Percentiles rank a stretch among this genome's conserved stretches.
phyloP scores from a whole-genome alignment of 2,113 vertebrate species.

The Cyprinodon brontotheroides region DNA sequence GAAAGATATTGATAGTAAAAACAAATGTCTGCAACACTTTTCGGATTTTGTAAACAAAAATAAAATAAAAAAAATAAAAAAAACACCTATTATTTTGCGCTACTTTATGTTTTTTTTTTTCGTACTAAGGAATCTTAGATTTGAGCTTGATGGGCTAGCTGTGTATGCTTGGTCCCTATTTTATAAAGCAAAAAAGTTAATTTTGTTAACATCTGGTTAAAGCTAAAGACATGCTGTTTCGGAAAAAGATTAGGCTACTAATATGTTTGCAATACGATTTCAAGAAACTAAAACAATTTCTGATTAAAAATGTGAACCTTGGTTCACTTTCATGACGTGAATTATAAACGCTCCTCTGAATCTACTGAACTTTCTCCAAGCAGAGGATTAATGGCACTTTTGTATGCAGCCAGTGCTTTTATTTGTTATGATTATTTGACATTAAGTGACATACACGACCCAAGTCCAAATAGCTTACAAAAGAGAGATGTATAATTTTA shows the following conservation, averaged over 20 bases:
- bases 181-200: background rate
- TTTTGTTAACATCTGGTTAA: conserved; percentile 1
- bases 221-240: background rate
- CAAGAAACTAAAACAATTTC: background rate
- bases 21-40: background rate
- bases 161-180: background rate
- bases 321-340: background rate
- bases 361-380: conserved; percentile 20
- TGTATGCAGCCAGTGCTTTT: background rate
- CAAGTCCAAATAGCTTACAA: background rate
- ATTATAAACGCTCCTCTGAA: conserved; percentile 15
- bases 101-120: background rate
- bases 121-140: background rate
- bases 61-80: background rate
- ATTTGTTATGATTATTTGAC: too few relatives aligned
- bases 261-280: background rate
- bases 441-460: too few relatives aligned
- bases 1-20: background rate
- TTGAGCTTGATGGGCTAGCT: background rate
- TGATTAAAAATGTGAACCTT: background rate
- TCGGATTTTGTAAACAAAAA: background rate
- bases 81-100: background rate
- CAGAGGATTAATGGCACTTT: conserved; percentile 16
- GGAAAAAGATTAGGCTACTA: conserved; percentile 1
- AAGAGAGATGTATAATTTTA: background rate